Conservation (phyloP, 2,797 vertebrate genomes). For the Lophius americanus region DNA sequence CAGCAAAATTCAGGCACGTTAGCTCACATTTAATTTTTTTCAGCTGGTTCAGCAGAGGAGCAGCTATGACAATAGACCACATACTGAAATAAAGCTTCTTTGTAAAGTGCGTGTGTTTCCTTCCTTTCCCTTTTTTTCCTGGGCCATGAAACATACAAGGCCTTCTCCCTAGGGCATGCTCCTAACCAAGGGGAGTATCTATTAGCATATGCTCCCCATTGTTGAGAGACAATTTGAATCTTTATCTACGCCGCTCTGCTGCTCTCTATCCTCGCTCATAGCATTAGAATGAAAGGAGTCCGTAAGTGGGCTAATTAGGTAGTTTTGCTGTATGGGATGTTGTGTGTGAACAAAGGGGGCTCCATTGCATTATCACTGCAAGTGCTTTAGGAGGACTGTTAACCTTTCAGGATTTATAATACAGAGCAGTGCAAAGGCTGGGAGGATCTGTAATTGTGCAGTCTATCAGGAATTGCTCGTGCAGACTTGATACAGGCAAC, state of each 20-base stretch:
- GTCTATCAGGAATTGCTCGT: conserved; percentile 58
- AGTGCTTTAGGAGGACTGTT: conserved; percentile 63
- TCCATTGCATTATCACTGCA: conserved; percentile 63
- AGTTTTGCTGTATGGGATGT: conserved; percentile 62
- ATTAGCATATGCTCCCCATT: conserved; percentile 83
- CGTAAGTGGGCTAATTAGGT: conserved; percentile 84
- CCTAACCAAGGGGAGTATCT: conserved; percentile 76
- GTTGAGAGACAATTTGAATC: conserved; percentile 85
- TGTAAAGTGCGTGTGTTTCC: conserved; percentile 60
- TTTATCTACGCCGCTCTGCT: conserved; percentile 74
- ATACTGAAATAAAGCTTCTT: conserved; percentile 66
- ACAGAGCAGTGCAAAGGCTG: conserved; percentile 32
- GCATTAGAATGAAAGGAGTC: conserved; percentile 78
- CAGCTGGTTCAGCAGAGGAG: conserved; percentile 76
- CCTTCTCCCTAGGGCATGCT: conserved; percentile 71
- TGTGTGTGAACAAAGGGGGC: conserved; percentile 62
- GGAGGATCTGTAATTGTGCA: conserved; percentile 64
- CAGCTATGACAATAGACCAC: conserved; percentile 64
- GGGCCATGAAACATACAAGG: conserved; percentile 65
- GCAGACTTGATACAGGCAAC: conserved; percentile 42
- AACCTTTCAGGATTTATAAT: conserved; percentile 75
- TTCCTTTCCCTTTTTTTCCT: conserved; percentile 27
- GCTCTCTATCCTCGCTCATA: conserved; percentile 79
- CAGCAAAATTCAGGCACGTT: conserved; percentile 68
- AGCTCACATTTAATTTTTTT: conserved; percentile 59